Evolutionary conservation across 1,140 invertebrate species (phyloP), one percentile per base, ranked within the genome.

Genomic region (Odontomachus brunneus): DNA sequence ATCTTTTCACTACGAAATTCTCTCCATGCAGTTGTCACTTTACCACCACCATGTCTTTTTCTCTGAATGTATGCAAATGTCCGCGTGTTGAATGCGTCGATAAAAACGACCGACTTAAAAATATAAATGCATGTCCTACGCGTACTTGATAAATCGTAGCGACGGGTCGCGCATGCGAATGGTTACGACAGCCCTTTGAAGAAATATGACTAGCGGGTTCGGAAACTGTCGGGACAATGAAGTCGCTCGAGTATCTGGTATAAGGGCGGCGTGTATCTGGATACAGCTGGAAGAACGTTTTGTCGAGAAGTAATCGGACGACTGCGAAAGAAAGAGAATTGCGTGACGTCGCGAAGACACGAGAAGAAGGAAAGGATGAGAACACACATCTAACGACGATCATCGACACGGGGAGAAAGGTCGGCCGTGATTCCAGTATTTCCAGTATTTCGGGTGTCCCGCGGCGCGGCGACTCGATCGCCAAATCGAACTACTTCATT

Each of bases 401-500:
- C 44, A 19, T 19, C 71, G 22, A 69, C 44, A 26, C 15, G 29
- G n/a, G 14, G 22, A 67, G 60, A 60, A 84, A 82, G 60, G 60
- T 73, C 22, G 69, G 60, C 49, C 55, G 63, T 15, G 38, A 83
- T 76, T 85, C 84, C 65, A 69, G 84, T 83, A 83, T 85, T 85
- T 83, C 80, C 81, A 85, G 84, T 76, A 83, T 83, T 83, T 76
- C 72, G 66, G 55, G 33, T 83, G 51, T 72, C 69, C 65, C 14
- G 44, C 33, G 63, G 38, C 53, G 63, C 59, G 11, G 29, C 49
- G 33, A 55, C 33, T 29, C 38, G 57, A 72, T 44, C 55, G 71
- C 51, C 85, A 74, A 87, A 49, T 75, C 67, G 66, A 67, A 81
- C 65, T 66, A 67, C 59, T 82, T 84, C 75, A 81, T 84, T 84